phyloP scores from a whole-genome alignment of 2,888 invertebrate genomes.

The Megamerina dolium region DNA sequence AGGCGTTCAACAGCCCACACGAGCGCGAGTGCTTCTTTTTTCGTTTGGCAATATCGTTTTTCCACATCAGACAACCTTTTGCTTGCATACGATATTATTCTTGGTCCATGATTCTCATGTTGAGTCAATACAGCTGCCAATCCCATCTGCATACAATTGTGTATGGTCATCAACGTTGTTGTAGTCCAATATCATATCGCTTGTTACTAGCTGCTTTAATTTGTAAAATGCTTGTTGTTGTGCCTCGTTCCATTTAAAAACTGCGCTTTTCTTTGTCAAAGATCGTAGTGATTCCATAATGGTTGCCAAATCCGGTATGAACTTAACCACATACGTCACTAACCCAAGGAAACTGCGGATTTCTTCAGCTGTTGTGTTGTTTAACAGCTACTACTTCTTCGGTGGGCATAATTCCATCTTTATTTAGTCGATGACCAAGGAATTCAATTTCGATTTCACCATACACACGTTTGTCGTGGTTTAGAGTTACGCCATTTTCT shows the following conservation, averaged over 20 bases:
- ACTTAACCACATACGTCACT: conserved; percentile 12
- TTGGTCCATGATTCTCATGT: too few species aligned
- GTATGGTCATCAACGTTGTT: conserved; percentile 28
- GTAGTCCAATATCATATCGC: conserved; percentile 24
- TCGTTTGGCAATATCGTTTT: too few species aligned
- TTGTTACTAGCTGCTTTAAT: neutral
- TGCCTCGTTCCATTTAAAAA: conserved; percentile 26
- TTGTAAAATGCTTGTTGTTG: neutral
- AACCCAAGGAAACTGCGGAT: conserved; percentile 13
- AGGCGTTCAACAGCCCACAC: conserved; percentile 5
- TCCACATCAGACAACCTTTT: too few species aligned
- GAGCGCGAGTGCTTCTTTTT: neutral
- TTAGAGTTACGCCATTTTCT: too few species aligned
- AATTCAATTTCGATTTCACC: neutral
- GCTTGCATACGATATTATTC: too few species aligned
- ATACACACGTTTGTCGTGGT: neutral
- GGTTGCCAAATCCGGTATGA: conserved; percentile 11
- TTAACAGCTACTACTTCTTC: neutral
- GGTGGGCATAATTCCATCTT: neutral
- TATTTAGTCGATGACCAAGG: neutral
- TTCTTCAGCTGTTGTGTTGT: neutral
- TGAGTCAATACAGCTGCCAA: conserved; percentile 20
- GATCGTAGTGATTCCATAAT: conserved; percentile 6
- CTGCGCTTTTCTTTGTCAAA: conserved; percentile 7
- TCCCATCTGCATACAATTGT: conserved; percentile 33